Base-by-base conservation (phyloP, 2,113 vertebrate species). In the Sturnira hondurensis region DNA sequence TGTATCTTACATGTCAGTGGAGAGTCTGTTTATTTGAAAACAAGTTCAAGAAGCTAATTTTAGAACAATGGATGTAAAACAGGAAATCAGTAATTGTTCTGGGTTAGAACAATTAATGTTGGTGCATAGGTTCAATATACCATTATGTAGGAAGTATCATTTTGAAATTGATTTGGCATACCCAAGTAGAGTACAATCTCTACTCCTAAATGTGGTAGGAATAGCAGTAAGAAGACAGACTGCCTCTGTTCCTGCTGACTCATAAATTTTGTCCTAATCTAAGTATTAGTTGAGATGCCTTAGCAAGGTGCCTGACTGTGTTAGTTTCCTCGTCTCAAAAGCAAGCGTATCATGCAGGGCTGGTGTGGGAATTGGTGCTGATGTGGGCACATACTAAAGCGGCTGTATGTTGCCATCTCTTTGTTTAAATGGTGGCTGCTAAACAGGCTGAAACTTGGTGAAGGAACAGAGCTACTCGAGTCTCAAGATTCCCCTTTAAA, bases 21-120 rank as follows among this genome's bases (percentile, higher is more conserved):
- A 91, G 24, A 73, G 19, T 88, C 41, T 67, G 24, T 81, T 83
- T 52, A 86, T 73, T 71, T 93, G 33, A 86, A 96, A 97, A 20
- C 24, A 71, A 3, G 11, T 94, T 88, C 38, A 91, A 65, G 50
- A 93, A 96, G 4, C 19, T 92, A 63, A 43, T 47, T 7, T 82
- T 86, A 68, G 63, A 78, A 87, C 16, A 95, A 9, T 63, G 61
- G 45, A 13, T 45, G 10, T 71, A 90, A 71, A 65, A 38, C 17
- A 61, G 58, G 61, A 86, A 94, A 70, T 86, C 24, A 41, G 0
- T 63, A 43, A 82, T 84, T 77, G 7, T 89, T 31, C 81, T 85
- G 12, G 70, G 56, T 84, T 86, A 65, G n/a, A 92, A 89, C 71
- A 71, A 9, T 54, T 77, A 26, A 47, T 31, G 4, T 41, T 81